These are phyloP conservation scores for Pseudois nayaur DNA, from an alignment of 2,113 vertebrate genomes.

Conservation along the genomic window DNA sequence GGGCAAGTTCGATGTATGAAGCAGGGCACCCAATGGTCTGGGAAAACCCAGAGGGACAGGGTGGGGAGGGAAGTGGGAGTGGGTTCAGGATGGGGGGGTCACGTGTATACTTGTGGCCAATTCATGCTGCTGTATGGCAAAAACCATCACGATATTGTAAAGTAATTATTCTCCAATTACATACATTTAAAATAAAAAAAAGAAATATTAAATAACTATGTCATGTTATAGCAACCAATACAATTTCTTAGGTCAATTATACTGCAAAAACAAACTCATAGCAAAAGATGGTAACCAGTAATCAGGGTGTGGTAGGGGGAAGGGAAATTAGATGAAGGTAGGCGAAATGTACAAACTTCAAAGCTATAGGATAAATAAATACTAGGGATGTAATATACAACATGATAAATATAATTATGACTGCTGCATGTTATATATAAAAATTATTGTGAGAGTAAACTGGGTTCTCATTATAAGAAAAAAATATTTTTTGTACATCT, in stretches of 20 bases:
- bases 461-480: neutral
- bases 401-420: neutral
- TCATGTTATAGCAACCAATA: neutral
- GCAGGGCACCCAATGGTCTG: neutral
- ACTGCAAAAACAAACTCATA: neutral
- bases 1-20: neutral
- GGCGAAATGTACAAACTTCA: rapidly evolving
- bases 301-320: neutral
- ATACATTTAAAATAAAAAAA: neutral
- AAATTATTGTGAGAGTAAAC: neutral
- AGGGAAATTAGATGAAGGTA: neutral
- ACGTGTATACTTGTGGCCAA: neutral
- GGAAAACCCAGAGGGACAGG: neutral
- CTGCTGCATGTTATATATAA: neutral
- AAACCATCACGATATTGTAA: neutral
- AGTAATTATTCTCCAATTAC: neutral
- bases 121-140: neutral
- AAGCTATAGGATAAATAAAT: neutral
- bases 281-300: neutral
- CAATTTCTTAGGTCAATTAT: neutral
- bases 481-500: neutral
- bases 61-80: neutral
- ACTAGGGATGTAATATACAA: neutral
- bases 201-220: neutral
- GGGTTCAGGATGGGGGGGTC: neutral